These are phyloP conservation scores for Clostera curtula DNA, from an alignment of 2,888 invertebrate genomes.

Conservation along the genomic window DNA sequence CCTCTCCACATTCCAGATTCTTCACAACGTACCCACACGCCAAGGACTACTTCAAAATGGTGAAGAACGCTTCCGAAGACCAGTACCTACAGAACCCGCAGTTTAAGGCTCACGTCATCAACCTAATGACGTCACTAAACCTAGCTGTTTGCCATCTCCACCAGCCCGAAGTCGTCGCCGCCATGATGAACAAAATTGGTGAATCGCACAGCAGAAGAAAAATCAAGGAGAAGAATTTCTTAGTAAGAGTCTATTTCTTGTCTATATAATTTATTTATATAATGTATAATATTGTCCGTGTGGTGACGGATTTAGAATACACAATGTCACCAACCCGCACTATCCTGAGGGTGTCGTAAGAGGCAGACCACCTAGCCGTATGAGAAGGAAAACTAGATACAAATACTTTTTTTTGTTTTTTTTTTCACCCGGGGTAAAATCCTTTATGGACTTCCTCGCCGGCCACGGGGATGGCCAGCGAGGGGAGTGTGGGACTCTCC, in stretches of 20 bases:
- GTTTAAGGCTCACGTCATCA: conserved; percentile 66
- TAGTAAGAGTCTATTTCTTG: conserved; percentile 36
- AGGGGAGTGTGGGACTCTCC: too few species aligned
- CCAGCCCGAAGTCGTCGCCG: conserved; percentile 58
- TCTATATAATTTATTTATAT: too few species aligned
- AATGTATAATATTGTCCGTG: too few species aligned
- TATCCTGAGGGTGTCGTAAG: too few species aligned
- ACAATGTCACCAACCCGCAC: too few species aligned
- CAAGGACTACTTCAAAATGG: conserved; percentile 58
- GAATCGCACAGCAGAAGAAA: conserved; percentile 52
- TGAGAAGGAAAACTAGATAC: too few species aligned
- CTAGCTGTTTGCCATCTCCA: conserved; percentile 51
- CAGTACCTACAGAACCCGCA: conserved; percentile 51
- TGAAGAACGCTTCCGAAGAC: conserved; percentile 47
- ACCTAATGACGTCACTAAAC: conserved; percentile 58
- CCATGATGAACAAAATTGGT: conserved; percentile 62
- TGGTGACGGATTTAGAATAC: too few species aligned
- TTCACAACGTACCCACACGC: conserved; percentile 53
- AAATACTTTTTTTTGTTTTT: too few species aligned
- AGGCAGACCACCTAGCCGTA: too few species aligned
- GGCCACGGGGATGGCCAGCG: too few species aligned
- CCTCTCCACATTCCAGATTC: conserved; percentile 32
- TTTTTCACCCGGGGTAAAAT: too few species aligned
- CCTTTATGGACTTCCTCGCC: too few species aligned
- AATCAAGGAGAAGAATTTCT: conserved; percentile 49